A percentile compares a stretch with the other conserved stretches of the same genome.
Conservation (phyloP, 2,113 vertebrate species). For the Hemiprocne comata region DNA sequence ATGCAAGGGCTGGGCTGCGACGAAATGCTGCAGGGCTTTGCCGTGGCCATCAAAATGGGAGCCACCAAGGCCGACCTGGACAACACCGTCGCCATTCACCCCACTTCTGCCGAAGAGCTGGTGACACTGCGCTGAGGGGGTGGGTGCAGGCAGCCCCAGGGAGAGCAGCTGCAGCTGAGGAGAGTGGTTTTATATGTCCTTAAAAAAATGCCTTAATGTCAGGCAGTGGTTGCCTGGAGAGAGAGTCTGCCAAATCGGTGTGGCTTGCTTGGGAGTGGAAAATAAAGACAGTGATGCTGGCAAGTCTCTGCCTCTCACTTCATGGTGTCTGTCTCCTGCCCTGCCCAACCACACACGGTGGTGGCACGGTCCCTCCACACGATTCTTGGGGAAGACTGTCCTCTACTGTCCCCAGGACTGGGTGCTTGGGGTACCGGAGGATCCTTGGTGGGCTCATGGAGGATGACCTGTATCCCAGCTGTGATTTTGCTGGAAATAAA, state of each 20-base stretch:
- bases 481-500: too few relatives aligned
- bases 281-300: not conserved
- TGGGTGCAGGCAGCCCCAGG: fast-evolving
- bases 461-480: too few relatives aligned
- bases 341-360: fast-evolving
- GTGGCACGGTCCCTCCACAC: fast-evolving
- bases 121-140: slow-evolving; percentile 40
- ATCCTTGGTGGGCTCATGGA: not conserved
- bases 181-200: fast-evolving
- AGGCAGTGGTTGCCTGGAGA: not conserved
- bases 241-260: fast-evolving
- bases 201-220: not conserved
- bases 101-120: slow-evolving; percentile 58
- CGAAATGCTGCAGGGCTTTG: slow-evolving; percentile 57
- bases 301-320: not conserved
- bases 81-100: slow-evolving; percentile 54
- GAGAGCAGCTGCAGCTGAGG: not conserved
- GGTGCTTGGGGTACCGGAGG: not conserved
- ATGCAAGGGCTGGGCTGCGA: slow-evolving; percentile 61
- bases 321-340: fast-evolving
- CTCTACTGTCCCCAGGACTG: fast-evolving
- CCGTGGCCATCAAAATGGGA: slow-evolving; percentile 61
- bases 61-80: slow-evolving; percentile 59
- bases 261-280: not conserved
- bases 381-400: not conserved